Evolutionary conservation across 2,888 invertebrate genomes (phyloP), one percentile per base, ranked within the genome.

Genomic region (Parnassius orleans): DNA sequence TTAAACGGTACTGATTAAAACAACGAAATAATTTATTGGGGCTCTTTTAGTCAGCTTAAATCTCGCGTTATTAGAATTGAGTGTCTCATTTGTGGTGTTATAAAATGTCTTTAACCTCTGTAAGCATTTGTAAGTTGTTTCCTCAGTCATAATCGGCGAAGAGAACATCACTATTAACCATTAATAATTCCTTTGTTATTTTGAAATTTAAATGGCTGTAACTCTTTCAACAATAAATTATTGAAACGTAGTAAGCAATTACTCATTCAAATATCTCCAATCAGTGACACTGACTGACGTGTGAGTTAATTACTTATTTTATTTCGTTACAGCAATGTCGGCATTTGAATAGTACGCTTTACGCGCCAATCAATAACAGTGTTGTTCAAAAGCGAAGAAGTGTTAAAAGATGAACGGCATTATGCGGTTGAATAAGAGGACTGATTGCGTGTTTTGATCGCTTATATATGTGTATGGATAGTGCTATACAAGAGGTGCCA

Each of bases 371-470:
- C 67, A 70, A 70, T 70, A 71, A 66, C 61, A 53, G 7, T 69
- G 63, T 63, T 68, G 70, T 63, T 80, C 77, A 80, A 81, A 78
- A 74, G 79, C 70, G 64, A 69, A 71, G 76, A 82, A 81, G 84
- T 84, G 85, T 86, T 84, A 86, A 86, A 80, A 86, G 84, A 86
- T 84, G 82, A 80, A 80, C 77, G 72, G 80, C 77, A 80, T 84
- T 85, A 85, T 83, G 78, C 77, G 71, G 60, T 55, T 82, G 79
- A 86, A 87, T 84, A 79, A 79, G 72, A 78, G 75, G 77, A 76
- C 80, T 85, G 86, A 87, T 87, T 86, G 83, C 83, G 76, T 84
- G 83, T 84, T 85, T 78, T 83, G 83, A 84, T 84, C 80, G 72
- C 71, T 77, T 62, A 77, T 76, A 77, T 76, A 73, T 74, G 65